Evolutionary conservation across 2,113 vertebrate species (phyloP).

Genomic region (Passer domesticus): DNA sequence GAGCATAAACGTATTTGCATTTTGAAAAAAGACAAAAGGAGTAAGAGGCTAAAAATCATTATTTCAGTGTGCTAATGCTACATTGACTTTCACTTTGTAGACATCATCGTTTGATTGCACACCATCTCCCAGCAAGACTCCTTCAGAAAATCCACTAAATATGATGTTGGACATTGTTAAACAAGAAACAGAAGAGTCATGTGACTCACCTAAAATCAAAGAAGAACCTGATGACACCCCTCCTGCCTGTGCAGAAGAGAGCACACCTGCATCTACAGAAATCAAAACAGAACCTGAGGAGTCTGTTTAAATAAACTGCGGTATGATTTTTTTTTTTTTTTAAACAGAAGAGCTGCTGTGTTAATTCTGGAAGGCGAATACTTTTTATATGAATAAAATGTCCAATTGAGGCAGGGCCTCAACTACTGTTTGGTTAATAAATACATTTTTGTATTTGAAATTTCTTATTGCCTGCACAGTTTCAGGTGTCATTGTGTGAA

Average conservation of each 20-base stretch:
- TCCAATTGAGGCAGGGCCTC: conserved; percentile 83
- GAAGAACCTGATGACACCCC: conserved; percentile 80
- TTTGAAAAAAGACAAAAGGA: background rate
- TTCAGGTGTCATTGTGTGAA: conserved; percentile 89
- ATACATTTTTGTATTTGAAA: conserved; percentile 99
- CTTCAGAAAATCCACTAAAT: conserved; percentile 89
- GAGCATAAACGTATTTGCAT: accelerated
- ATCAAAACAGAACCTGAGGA: conserved; percentile 79
- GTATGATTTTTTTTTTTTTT: conserved; percentile 38
- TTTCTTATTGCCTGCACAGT: conserved; percentile 85
- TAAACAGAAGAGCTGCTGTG: conserved; percentile 75
- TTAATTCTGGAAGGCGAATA: conserved; percentile 71
- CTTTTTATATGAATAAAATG: conserved; percentile 85
- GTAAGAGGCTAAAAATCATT: background rate
- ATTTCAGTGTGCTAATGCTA: background rate
- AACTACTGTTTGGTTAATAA: conserved; percentile 85
- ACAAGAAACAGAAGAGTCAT: conserved; percentile 79
- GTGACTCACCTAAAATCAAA: conserved; percentile 79
- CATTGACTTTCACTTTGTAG: conserved; percentile 64
- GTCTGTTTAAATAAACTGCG: conserved; percentile 72
- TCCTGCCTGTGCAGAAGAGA: conserved; percentile 74
- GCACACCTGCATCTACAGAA: conserved; percentile 72
- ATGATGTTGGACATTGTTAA: conserved; percentile 85
- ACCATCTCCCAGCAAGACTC: conserved; percentile 91
- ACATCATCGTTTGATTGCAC: conserved; percentile 91